Conservation (phyloP, 2,113 vertebrate genomes). For the Euleptes europaea region DNA sequence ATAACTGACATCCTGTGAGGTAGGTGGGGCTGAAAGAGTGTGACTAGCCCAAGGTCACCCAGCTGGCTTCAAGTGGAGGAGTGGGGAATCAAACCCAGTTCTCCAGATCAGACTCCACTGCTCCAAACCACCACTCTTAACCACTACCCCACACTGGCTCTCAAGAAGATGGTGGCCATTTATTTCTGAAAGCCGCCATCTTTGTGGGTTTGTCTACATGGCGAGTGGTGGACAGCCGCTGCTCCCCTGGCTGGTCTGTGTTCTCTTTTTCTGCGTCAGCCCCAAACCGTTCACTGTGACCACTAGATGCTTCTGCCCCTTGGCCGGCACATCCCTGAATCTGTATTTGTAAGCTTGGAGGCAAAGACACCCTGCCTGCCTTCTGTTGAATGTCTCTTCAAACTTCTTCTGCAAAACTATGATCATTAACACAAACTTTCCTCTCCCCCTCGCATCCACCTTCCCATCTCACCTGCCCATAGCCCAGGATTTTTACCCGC, state of each 20-base stretch:
- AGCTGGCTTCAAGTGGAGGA: no score
- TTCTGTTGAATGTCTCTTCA: not conserved
- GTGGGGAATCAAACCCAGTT: no score
- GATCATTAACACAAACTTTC: slow-evolving; percentile 25
- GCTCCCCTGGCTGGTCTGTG: no score
- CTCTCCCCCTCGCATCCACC: slow-evolving; percentile 32
- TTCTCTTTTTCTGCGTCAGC: no score
- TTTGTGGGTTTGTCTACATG: no score
- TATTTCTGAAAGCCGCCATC: not conserved
- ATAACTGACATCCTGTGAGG: no score
- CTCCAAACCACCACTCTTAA: no score
- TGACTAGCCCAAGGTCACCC: no score
- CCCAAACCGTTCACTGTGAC: not conserved
- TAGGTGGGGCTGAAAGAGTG: no score
- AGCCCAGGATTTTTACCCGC: not conserved
- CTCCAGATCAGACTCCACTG: no score
- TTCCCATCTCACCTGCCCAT: not conserved
- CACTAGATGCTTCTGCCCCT: not conserved
- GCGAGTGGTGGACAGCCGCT: no score
- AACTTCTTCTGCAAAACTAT: slow-evolving; percentile 19
- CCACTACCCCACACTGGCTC: no score
- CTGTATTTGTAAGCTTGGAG: not conserved
- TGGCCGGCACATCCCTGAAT: not conserved
- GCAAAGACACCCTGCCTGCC: not conserved
- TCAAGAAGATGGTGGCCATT: not conserved